Conservation (phyloP, 2,797 vertebrate species). For the Pseudopleuronectes americanus region DNA sequence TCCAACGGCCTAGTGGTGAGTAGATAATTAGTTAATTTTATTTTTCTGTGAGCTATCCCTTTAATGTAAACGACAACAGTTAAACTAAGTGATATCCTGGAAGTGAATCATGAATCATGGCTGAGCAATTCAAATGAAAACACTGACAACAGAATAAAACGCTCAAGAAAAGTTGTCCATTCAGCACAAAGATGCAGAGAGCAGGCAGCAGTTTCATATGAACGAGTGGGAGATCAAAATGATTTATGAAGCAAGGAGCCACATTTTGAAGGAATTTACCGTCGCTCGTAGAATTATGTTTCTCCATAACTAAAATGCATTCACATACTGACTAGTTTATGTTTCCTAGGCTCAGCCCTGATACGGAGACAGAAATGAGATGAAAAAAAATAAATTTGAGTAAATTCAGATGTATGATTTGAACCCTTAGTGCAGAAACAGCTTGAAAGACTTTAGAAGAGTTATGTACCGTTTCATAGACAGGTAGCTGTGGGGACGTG, state of each 20-base stretch:
- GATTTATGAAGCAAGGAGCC: background rate
- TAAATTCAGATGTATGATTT: background rate
- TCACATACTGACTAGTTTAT: background rate
- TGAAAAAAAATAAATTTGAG: background rate
- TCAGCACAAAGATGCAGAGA: background rate
- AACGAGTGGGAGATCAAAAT: slow-evolving; percentile 1
- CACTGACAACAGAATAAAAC: background rate
- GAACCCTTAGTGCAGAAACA: background rate
- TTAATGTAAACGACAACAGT: too few relatives aligned
- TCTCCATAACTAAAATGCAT: background rate
- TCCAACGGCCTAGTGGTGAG: too few relatives aligned
- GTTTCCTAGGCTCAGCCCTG: background rate
- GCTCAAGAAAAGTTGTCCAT: background rate
- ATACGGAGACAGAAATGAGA: background rate
- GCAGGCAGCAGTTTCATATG: slow-evolving; percentile 25
- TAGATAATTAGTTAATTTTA: too few relatives aligned
- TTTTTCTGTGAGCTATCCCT: too few relatives aligned
- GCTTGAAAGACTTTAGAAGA: background rate
- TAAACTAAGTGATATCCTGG: too few relatives aligned
- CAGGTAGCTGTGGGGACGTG: slow-evolving; percentile 56
- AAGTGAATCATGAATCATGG: too few relatives aligned
- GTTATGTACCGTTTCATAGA: slow-evolving; percentile 80
- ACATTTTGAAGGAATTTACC: slow-evolving; percentile 11
- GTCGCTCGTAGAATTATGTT: background rate
- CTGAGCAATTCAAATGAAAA: too few relatives aligned